Conservation (phyloP, 2,888 invertebrate genomes). For the Serrognathus titanus region DNA sequence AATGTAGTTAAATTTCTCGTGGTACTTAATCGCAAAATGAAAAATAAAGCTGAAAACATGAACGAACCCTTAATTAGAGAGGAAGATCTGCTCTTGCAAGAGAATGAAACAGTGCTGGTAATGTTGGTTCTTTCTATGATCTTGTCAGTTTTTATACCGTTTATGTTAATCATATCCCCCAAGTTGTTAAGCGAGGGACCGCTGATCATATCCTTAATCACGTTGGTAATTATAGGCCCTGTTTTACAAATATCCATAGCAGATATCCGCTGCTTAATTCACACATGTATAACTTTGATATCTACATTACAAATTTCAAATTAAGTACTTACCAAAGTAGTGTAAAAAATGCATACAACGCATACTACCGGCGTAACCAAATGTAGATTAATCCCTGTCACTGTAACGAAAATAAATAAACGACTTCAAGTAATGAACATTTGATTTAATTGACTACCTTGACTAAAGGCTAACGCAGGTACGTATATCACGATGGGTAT, state of each 20-base stretch:
- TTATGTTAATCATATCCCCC: constrained; percentile 31
- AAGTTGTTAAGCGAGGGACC: constrained; percentile 30
- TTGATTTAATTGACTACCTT: constrained; percentile 52
- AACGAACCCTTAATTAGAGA: not conserved
- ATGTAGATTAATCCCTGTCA: constrained; percentile 78
- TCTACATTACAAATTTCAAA: too few species aligned
- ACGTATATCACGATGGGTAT: constrained; percentile 86
- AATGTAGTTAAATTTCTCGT: too few species aligned
- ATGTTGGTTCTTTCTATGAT: constrained; percentile 31
- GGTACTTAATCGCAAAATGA: not conserved
- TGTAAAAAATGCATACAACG: constrained; percentile 89
- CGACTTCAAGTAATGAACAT: constrained; percentile 1
- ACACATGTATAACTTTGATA: constrained; percentile 12
- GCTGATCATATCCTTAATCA: constrained; percentile 22
- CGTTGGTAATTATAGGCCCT: constrained; percentile 26
- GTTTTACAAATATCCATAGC: constrained; percentile 26
- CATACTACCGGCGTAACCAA: constrained; percentile 76
- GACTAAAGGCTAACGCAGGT: constrained; percentile 80
- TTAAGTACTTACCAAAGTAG: constrained; percentile 68
- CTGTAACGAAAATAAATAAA: constrained; percentile 50
- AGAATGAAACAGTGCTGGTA: constrained; percentile 32
- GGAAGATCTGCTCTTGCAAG: constrained; percentile 11
- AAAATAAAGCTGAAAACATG: not conserved
- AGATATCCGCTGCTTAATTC: constrained; percentile 28
- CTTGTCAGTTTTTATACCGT: constrained; percentile 31